Percentiles rank a stretch among this genome's conserved stretches.
Evolutionary conservation across 2,888 invertebrate genomes (phyloP).

Genomic region (Charanyca ferruginea): DNA sequence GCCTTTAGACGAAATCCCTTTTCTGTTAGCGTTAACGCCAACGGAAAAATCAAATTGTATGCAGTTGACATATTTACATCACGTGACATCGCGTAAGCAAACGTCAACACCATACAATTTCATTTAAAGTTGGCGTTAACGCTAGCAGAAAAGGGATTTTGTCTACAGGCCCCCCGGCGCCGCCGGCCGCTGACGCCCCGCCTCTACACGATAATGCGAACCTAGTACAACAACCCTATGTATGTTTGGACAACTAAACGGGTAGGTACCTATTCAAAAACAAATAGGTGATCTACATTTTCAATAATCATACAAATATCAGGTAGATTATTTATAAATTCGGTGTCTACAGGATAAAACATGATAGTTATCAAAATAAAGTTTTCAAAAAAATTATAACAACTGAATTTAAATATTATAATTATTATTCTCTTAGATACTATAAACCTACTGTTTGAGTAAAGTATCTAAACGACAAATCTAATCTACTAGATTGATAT

Average conservation of each 20-base stretch:
- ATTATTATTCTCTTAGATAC: constrained; percentile 70
- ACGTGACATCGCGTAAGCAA: too few relatives aligned
- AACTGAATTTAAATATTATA: constrained; percentile 68
- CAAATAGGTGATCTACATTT: constrained; percentile 69
- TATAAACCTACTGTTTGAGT: constrained; percentile 80
- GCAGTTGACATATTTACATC: too few relatives aligned
- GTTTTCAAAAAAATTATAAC: constrained; percentile 82
- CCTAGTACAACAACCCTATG: constrained; percentile 63
- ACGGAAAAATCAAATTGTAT: too few relatives aligned
- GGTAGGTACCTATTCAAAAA: constrained; percentile 71
- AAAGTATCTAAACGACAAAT: constrained; percentile 84
- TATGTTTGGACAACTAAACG: constrained; percentile 63
- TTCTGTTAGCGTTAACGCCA: too few relatives aligned
- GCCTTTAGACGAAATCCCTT: too few relatives aligned
- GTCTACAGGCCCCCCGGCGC: neutral
- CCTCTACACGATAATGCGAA: constrained; percentile 45
- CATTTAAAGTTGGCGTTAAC: too few relatives aligned
- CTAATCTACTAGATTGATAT: constrained; percentile 79
- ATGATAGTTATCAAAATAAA: constrained; percentile 87
- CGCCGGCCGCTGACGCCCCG: constrained; percentile 14
- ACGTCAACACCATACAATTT: too few relatives aligned
- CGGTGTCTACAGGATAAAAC: constrained; percentile 76
- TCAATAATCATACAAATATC: constrained; percentile 70
- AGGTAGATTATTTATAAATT: constrained; percentile 75
- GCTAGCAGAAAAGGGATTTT: too few relatives aligned